Evolutionary conservation across 1,140 invertebrate species (phyloP), one percentile per base, ranked within the genome.

Genomic region (Zaprionus camerounensis): DNA sequence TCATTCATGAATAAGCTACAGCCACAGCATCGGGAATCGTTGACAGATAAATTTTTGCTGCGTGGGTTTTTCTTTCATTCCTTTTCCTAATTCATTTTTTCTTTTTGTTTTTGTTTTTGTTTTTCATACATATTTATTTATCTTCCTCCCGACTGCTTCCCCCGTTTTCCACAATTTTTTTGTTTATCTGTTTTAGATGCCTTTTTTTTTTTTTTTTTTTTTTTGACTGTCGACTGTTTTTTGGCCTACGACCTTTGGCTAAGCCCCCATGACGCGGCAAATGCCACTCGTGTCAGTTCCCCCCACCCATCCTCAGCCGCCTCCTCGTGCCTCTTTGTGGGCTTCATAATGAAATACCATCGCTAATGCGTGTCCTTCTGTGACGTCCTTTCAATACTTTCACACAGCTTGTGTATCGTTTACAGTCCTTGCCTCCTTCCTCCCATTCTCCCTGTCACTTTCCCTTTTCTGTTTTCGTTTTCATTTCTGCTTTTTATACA

Each of bases 321-420:
- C 1, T 6, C 28, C 5, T 22, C 44, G 36, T 44, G n/a, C 26
- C n/a, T 64, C 26, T 66, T 41, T 56, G 22, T 64, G 38, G 36
- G 67, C 36, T 71, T 66, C 71, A 65, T 76, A 76, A 76, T 76
- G 68, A 76, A 71, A 76, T 76, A 44, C 73, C 68, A 61, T 46
- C 69, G 68, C 69, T 71, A 76, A 71, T 76, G 73, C 56, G 73
- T 65, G 62, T 82, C 49, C 69, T 73, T 76, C 61, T 64, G 59
- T 75, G 67, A 75, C 72, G 59, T 75, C 59, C 59, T 64, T 71
- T 75, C 61, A 71, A 66, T 71, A 71, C 59, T 65, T 71, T 55
- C 26, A 68, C 61, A 71, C 55, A 63, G 34, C 53, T 66, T 76
- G 72, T 68, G 59, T 59, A 61, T 72, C 70, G 55, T 24, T 71